Evolutionary conservation across 2,888 invertebrate species (phyloP).

Genomic region (Nomada flava): DNA sequence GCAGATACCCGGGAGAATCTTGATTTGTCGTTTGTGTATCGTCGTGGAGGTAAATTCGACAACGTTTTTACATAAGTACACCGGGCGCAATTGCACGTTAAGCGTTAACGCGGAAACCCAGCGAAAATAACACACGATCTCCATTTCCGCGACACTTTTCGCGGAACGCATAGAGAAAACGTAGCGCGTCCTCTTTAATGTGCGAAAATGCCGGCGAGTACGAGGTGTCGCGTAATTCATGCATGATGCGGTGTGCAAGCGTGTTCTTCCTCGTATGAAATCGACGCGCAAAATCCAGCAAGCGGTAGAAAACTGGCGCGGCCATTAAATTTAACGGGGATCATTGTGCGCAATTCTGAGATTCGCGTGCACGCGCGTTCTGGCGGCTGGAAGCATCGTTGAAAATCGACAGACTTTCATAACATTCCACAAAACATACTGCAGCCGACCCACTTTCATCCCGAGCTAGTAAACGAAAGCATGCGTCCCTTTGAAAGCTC

Average conservation of each 20-base stretch:
- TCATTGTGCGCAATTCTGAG: background rate
- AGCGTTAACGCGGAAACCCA: background rate
- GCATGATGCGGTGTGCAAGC: slow-evolving; percentile 18
- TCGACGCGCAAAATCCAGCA: slow-evolving; percentile 35
- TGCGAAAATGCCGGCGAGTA: slow-evolving; percentile 2
- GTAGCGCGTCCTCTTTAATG: slow-evolving; percentile 2
- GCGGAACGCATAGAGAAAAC: background rate
- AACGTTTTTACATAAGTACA: slow-evolving; percentile 13
- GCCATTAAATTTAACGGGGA: slow-evolving; percentile 5
- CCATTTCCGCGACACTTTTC: background rate
- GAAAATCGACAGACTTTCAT: background rate
- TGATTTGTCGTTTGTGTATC: background rate
- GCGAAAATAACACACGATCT: background rate
- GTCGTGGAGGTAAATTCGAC: slow-evolving; percentile 13
- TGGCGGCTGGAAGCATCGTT: background rate
- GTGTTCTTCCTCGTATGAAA: slow-evolving; percentile 42
- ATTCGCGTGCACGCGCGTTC: background rate
- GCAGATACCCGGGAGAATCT: background rate
- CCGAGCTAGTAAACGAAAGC: background rate
- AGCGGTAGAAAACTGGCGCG: slow-evolving; percentile 22
- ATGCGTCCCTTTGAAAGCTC: background rate
- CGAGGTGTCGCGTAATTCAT: slow-evolving; percentile 38
- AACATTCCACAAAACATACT: slow-evolving; percentile 5
- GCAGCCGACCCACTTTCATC: slow-evolving; percentile 6
- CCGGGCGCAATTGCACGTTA: background rate